Conservation (phyloP, 2,113 vertebrate genomes). For the Megaceryle maxima region DNA sequence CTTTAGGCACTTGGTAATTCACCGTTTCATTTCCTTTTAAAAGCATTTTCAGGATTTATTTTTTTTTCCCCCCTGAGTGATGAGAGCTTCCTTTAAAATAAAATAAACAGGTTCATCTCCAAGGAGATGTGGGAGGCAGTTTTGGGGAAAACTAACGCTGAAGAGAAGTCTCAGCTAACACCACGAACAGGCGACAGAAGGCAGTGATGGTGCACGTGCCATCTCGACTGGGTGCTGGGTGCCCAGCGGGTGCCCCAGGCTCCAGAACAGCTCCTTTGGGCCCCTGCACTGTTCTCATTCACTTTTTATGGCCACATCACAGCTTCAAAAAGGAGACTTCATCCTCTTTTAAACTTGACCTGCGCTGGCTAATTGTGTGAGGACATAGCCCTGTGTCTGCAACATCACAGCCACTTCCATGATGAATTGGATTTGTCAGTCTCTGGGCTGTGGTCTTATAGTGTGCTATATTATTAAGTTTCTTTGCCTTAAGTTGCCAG, state of each 20-base stretch:
- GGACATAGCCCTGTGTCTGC: neutral
- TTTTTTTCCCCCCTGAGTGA: neutral
- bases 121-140: neutral
- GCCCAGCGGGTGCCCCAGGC: neutral
- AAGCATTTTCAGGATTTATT: neutral
- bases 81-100: neutral
- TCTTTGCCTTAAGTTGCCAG: slow-evolving; percentile 65
- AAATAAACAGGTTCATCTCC: neutral
- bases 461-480: slow-evolving; percentile 59
- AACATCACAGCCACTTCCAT: slow-evolving; percentile 28
- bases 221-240: accelerated
- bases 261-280: neutral
- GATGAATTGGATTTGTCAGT: slow-evolving; percentile 61
- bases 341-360: neutral
- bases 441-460: slow-evolving; percentile 44
- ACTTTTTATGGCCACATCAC: neutral
- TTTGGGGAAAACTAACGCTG: neutral
- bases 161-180: neutral
- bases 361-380: neutral
- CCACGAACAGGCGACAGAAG: accelerated
- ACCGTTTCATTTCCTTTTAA: neutral
- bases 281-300: neutral
- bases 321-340: neutral
- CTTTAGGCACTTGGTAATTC: neutral
- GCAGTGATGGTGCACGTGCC: accelerated